A percentile compares a stretch with the other conserved stretches of the same genome.
phyloP scores from a whole-genome alignment of 92 coral and sea anemone genomes.

The Zoanthus sansibaricus region DNA sequence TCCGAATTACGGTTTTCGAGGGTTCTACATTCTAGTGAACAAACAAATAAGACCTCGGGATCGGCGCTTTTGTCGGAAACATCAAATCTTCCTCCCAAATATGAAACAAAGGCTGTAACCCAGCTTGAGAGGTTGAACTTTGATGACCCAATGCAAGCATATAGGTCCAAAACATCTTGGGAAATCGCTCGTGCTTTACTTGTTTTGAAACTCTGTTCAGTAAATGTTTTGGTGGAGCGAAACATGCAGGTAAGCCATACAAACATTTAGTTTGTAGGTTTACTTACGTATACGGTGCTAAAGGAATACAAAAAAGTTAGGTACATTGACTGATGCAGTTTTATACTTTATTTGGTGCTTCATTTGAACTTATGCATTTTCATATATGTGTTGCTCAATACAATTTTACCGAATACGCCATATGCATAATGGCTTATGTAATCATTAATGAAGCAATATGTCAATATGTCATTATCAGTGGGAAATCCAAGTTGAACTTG shows the following conservation, averaged over 20 bases:
- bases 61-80: constrained; percentile 32
- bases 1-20: background rate
- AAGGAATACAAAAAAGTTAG: no score
- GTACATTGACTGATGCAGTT: no score
- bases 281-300: no score
- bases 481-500: no score
- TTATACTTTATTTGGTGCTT: no score
- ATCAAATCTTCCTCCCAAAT: background rate
- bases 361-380: no score
- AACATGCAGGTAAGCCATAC: constrained; percentile 72
- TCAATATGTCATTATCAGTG: no score
- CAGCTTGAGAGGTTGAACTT: constrained; percentile 54
- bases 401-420: no score
- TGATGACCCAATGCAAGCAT: constrained; percentile 81
- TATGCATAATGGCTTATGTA: no score
- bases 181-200: constrained; percentile 87
- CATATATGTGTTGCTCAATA: no score
- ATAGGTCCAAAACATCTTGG: constrained; percentile 88
- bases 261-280: no score
- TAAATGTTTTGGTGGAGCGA: constrained; percentile 84
- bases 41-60: background rate
- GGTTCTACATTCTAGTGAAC: background rate
- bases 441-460: no score
- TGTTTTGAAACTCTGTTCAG: constrained; percentile 89
- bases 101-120: background rate